These are phyloP conservation scores for Harpagus bidentatus DNA, from an alignment of 2,113 vertebrate genomes.

Conservation along the genomic window DNA sequence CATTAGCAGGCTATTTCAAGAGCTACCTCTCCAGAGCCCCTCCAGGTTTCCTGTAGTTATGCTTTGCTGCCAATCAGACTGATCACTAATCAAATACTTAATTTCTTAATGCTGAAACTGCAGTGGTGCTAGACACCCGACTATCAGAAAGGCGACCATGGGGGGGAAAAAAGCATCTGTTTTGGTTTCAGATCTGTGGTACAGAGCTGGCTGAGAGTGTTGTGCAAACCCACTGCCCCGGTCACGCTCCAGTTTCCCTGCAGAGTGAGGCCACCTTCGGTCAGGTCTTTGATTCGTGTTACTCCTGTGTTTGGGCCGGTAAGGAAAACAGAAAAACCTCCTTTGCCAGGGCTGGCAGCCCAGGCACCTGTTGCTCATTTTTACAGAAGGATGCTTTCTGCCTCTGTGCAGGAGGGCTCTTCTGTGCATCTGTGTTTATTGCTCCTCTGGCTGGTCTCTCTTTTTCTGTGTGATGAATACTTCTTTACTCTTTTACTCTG, in stretches of 20 bases:
- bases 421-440: fast-evolving
- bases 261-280: fast-evolving
- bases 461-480: background rate
- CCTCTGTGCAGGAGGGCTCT: background rate
- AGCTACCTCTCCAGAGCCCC: background rate
- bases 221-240: background rate
- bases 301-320: background rate
- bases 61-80: background rate
- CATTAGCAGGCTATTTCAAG: background rate
- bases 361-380: background rate
- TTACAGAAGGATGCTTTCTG: background rate
- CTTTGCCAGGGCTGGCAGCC: background rate
- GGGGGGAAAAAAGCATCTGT: background rate
- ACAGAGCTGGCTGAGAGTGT: background rate
- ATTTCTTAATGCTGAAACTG: background rate
- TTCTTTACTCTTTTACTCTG: background rate
- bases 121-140: background rate
- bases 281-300: background rate
- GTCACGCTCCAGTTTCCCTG: fast-evolving
- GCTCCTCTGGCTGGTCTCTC: background rate
- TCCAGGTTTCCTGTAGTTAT: background rate
- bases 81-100: background rate
- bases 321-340: background rate
- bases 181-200: background rate
- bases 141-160: fast-evolving